Evolutionary conservation across 2,888 invertebrate species (phyloP), one percentile per base, ranked within the genome.

Genomic region (Caenorhabditis macrosperma): DNA sequence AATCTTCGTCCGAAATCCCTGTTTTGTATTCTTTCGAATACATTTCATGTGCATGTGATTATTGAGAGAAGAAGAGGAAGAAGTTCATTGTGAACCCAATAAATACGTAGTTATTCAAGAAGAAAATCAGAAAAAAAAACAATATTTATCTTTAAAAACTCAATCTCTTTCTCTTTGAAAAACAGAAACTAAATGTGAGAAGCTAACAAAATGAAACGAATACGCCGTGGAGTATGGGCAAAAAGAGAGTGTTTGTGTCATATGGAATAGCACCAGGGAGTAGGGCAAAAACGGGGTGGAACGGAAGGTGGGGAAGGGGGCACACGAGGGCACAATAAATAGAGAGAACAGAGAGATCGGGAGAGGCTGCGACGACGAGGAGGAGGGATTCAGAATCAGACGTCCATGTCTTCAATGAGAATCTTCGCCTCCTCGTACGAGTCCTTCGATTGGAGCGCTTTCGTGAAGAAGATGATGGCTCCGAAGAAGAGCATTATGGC

Each of bases 381-480:
- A 41, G 46, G 26, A 24, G 22, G 15, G 2, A 15, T 20, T 28
- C 22, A 3, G 24, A 44, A 9, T 75, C 41, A 78, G 28, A 78
- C 63, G 46, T 74, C 67, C 74, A 78, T 78, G 38, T 80, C 80
- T 28, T 80, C 80, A 41, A 68, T 61, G 15, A 80, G 61, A 30
- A 80, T 71, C 67, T 71, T 75, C 20, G 80, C 80, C 38, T 80
- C 80, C 50, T 80, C 80, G 35, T 80, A 80, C 33, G 64, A 71
- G 46, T 80, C 80, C 33, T 66, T 69, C 12, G 80, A 80, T 59
- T 80, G 80, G 15, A 80, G 52, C 1, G 80, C 80, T 63, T 80
- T 80, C 24, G 80, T 76, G 76, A 80, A 80, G 69, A 80, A 80
- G 33, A 80, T 76, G 50, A 80, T 76, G 28, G 80, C 69, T 30